Evolutionary conservation across 64 coral and sea anemone species (phyloP).

Genomic region (Dendronephthya gigantea): DNA sequence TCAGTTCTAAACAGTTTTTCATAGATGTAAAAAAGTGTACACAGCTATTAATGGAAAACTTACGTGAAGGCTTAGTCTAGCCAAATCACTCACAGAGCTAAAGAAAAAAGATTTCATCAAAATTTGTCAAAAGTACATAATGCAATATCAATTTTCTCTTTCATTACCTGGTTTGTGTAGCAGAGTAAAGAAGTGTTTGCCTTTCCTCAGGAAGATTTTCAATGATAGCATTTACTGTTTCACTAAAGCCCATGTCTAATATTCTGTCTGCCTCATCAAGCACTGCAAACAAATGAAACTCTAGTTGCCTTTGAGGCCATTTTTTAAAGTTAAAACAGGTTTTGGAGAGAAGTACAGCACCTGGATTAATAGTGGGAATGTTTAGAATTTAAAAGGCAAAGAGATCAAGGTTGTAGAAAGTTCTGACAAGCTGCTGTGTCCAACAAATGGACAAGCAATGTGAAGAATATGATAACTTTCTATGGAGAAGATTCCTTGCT

Average conservation of each 20-base stretch:
- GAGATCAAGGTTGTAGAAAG: too few relatives aligned
- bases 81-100: slow-evolving; percentile 83
- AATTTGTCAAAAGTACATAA: too few relatives aligned
- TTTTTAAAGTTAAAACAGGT: too few relatives aligned
- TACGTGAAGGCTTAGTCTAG: slow-evolving; percentile 90
- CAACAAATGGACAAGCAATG: too few relatives aligned
- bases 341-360: background rate
- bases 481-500: too few relatives aligned
- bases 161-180: slow-evolving; percentile 79
- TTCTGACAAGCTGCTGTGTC: too few relatives aligned
- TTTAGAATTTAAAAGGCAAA: too few relatives aligned
- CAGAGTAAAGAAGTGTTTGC: slow-evolving; percentile 88
- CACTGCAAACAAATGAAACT: slow-evolving; percentile 29
- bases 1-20: too few relatives aligned
- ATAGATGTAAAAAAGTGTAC: too few relatives aligned
- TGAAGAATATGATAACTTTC: too few relatives aligned
- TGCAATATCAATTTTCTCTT: background rate
- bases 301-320: too few relatives aligned
- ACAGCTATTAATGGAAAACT: background rate
- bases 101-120: background rate
- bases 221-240: slow-evolving; percentile 82
- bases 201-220: slow-evolving; percentile 89
- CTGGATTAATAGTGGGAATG: background rate
- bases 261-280: slow-evolving; percentile 94
- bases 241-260: slow-evolving; percentile 79